Conservation (phyloP, 2,888 invertebrate genomes). For the Metallyticus violacea region DNA sequence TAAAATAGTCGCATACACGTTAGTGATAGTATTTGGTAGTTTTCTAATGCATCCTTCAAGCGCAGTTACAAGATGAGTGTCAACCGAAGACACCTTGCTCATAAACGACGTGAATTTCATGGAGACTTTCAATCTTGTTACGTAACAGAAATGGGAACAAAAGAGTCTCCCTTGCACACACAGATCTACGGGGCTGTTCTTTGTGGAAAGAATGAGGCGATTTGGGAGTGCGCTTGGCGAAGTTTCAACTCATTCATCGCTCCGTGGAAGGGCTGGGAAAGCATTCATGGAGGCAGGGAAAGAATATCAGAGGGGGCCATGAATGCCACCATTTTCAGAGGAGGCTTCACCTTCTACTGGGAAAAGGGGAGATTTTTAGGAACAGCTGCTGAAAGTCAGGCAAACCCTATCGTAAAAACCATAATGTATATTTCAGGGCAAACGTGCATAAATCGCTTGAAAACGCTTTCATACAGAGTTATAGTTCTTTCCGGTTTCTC, state of each 20-base stretch:
- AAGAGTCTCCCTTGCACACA: neutral
- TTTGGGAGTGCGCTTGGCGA: neutral
- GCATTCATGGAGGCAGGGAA: neutral
- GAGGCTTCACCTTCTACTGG: too few relatives aligned
- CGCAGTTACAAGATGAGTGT: neutral
- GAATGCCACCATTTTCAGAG: too few relatives aligned
- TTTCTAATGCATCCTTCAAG: too few relatives aligned
- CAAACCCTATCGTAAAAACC: neutral
- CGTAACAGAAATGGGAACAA: neutral
- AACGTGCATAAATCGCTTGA: neutral
- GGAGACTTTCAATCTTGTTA: neutral
- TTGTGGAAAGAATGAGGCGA: neutral
- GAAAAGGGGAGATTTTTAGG: too few relatives aligned
- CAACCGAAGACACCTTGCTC: neutral
- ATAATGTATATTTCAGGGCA: neutral
- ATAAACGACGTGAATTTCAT: neutral
- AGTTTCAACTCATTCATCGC: neutral
- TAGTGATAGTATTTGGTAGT: too few relatives aligned
- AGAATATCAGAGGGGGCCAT: neutral
- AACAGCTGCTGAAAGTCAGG: neutral
- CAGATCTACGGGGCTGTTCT: neutral
- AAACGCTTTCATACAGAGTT: neutral
- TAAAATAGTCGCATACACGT: too few relatives aligned
- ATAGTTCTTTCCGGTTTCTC: neutral
- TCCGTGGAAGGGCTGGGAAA: neutral